Percentiles rank a stretch among this genome's conserved stretches.
Evolutionary conservation across 2,888 invertebrate species (phyloP).

Genomic region (Ophion ventricosus): DNA sequence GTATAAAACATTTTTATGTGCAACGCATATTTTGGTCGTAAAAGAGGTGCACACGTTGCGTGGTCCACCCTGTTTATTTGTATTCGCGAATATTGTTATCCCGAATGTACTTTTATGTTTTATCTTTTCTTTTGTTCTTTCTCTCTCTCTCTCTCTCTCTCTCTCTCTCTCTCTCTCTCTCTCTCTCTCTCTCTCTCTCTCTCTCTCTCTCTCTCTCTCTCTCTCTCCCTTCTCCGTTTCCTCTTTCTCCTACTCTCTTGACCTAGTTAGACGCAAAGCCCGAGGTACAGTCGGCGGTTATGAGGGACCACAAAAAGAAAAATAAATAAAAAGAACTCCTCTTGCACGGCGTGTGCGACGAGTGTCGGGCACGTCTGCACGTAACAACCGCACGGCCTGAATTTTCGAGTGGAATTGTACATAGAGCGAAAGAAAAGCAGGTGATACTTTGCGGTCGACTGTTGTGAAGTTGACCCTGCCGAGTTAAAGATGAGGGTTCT

Average conservation of each 20-base stretch:
- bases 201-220: neutral
- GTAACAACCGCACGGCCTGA: constrained; percentile 51
- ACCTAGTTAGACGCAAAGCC: constrained; percentile 37
- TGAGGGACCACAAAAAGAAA: constrained; percentile 13
- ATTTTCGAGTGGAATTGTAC: constrained; percentile 46
- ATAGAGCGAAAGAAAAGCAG: constrained; percentile 33
- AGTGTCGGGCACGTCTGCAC: constrained; percentile 45
- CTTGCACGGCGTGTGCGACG: constrained; percentile 25
- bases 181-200: neutral
- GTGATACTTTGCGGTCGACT: constrained; percentile 31
- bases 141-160: neutral
- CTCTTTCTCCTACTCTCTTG: neutral
- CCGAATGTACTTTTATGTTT: no score
- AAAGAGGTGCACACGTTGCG: no score
- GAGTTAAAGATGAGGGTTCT: neutral
- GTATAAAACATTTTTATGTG: no score
- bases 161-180: neutral
- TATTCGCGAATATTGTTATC: no score
- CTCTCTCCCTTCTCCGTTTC: neutral
- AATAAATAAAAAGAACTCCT: constrained; percentile 34
- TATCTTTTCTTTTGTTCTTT: neutral
- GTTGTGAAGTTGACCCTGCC: constrained; percentile 9
- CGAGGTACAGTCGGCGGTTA: neutral
- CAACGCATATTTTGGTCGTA: no score
- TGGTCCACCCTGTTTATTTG: no score